phyloP scores from a whole-genome alignment of 1,140 invertebrate genomes.

The Paracyclopina nana region DNA sequence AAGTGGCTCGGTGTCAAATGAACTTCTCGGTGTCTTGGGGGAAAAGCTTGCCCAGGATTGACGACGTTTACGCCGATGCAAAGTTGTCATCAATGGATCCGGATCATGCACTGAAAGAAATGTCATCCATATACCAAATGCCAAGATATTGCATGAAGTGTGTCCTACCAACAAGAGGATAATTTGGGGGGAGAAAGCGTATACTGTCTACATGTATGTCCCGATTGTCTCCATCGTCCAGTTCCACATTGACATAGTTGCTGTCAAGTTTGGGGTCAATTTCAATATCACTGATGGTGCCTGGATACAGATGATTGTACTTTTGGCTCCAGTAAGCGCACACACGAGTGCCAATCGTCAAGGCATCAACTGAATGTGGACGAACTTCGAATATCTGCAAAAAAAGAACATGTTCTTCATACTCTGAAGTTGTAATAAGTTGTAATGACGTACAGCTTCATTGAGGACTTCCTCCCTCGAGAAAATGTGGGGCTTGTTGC shows the following conservation, averaged over 20 bases:
- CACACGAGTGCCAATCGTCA: conserved; percentile 37
- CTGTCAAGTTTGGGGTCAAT: conserved; percentile 33
- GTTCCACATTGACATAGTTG: conserved; percentile 71
- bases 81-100: no score
- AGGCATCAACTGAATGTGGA: conserved; percentile 36
- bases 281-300: conserved; percentile 46
- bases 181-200: conserved; percentile 65
- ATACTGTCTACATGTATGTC: conserved; percentile 73
- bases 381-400: conserved; percentile 58
- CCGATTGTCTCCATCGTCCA: conserved; percentile 86
- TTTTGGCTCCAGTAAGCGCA: conserved; percentile 93
- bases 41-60: no score
- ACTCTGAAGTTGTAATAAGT: not conserved
- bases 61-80: no score
- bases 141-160: no score
- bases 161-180: conserved; percentile 45
- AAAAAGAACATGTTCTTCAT: conserved; percentile 10
- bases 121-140: no score
- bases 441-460: conserved; percentile 49
- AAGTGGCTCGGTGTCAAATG: no score
- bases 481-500: conserved; percentile 66
- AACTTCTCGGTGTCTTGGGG: no score
- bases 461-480: conserved; percentile 67
- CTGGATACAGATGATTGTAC: conserved; percentile 78
- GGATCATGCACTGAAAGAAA: no score